These are phyloP conservation scores for Holotrichia oblita DNA, from an alignment of 1,140 invertebrate genomes.

Conservation along the genomic window DNA sequence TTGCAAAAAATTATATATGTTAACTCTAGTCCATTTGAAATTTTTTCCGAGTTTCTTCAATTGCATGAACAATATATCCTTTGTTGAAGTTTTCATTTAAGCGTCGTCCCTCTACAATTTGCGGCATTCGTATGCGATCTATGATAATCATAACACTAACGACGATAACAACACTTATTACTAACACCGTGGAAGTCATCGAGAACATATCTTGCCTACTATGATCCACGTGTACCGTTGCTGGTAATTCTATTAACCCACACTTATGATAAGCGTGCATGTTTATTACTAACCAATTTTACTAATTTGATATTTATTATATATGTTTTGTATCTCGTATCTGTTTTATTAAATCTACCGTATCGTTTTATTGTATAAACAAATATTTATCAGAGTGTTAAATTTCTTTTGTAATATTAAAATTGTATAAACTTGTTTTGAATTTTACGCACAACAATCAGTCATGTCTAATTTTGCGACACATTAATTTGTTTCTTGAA, in stretches of 20 bases:
- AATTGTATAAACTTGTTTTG: background rate
- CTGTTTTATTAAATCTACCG: background rate
- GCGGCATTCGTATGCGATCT: background rate
- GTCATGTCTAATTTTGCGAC: background rate
- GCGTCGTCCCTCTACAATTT: background rate
- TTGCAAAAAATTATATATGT: background rate
- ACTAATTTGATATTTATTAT: slow-evolving; percentile 8
- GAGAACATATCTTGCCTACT: slow-evolving; percentile 2
- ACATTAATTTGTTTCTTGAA: background rate
- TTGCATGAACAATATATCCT: background rate
- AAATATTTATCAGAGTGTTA: slow-evolving; percentile 34
- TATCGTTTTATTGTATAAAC: background rate
- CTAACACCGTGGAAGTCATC: background rate
- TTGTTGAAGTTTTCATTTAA: background rate
- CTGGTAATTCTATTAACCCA: background rate
- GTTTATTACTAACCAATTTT: slow-evolving; percentile 17
- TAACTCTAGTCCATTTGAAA: slow-evolving; percentile 6
- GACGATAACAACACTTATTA: slow-evolving; percentile 13
- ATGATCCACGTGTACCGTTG: background rate
- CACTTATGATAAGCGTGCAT: slow-evolving; percentile 8
- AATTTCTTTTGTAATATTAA: slow-evolving; percentile 13
- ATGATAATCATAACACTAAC: background rate
- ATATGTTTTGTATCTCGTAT: slow-evolving; percentile 6
- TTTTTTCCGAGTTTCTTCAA: background rate
- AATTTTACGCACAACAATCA: slow-evolving; percentile 20